Evolutionary conservation across 2,888 invertebrate species (phyloP).

Genomic region (Hypomecis punctinalis): DNA sequence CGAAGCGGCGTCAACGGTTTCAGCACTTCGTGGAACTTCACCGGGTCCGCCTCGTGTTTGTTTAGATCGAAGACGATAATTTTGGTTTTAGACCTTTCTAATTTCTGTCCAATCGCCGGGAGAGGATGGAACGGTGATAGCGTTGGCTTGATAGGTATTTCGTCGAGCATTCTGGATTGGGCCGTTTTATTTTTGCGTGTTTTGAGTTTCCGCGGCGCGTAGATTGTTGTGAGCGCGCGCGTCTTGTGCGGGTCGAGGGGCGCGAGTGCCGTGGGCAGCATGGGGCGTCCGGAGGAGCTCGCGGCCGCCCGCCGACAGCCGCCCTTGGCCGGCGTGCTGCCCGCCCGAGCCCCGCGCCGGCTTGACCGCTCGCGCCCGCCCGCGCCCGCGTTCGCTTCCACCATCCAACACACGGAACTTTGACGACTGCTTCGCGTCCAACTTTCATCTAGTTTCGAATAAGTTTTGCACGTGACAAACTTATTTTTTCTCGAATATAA

Average conservation of each 20-base stretch:
- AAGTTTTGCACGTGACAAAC: too few relatives aligned
- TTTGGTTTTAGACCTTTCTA: slow-evolving; percentile 69
- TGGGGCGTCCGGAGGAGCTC: slow-evolving; percentile 66
- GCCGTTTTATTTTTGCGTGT: slow-evolving; percentile 73
- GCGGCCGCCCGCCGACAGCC: slow-evolving; percentile 71
- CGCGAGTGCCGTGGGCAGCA: slow-evolving; percentile 75
- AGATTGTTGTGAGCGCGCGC: slow-evolving; percentile 78
- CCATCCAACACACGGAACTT: slow-evolving; percentile 23
- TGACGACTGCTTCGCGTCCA: slow-evolving; percentile 19
- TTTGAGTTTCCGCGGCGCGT: slow-evolving; percentile 77
- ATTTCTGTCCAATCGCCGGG: slow-evolving; percentile 77
- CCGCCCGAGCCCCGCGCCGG: slow-evolving; percentile 42
- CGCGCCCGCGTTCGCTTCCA: slow-evolving; percentile 26
- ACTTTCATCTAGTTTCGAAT: background rate
- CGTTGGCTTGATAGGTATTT: slow-evolving; percentile 66
- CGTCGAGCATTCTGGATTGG: slow-evolving; percentile 75
- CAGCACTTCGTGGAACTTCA: slow-evolving; percentile 70
- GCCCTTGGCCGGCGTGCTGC: slow-evolving; percentile 64
- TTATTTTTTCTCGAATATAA: too few relatives aligned
- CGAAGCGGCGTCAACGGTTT: slow-evolving; percentile 73
- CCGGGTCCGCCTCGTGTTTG: slow-evolving; percentile 52
- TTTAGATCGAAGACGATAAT: slow-evolving; percentile 74
- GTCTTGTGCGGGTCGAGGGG: slow-evolving; percentile 72
- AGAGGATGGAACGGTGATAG: slow-evolving; percentile 79
- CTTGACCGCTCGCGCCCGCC: slow-evolving; percentile 33